Evolutionary conservation across 2,888 invertebrate genomes (phyloP).

Genomic region (Oeneis ivallda): DNA sequence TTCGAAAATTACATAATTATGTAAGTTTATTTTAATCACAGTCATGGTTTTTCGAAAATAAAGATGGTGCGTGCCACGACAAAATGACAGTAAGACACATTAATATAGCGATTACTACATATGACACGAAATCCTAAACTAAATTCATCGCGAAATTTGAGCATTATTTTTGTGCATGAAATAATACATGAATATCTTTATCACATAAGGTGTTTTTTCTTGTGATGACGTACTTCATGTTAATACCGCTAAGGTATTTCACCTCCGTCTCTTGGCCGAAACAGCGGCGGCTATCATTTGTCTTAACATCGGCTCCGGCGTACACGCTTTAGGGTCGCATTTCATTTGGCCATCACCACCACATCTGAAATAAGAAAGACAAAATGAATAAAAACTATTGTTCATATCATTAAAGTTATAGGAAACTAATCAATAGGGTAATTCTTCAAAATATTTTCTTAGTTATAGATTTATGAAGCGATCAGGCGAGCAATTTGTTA

Average conservation of each 20-base stretch:
- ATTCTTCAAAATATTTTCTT: too few relatives aligned
- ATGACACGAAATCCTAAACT: conserved; percentile 80
- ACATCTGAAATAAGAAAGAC: conserved; percentile 84
- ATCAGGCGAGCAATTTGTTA: too few relatives aligned
- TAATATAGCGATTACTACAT: conserved; percentile 70
- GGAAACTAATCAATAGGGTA: neutral
- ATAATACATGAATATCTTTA: conserved; percentile 70
- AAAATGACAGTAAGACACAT: conserved; percentile 64
- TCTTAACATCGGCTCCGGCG: conserved; percentile 93
- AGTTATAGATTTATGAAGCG: too few relatives aligned
- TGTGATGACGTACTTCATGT: conserved; percentile 62
- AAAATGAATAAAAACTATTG: neutral
- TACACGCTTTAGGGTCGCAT: conserved; percentile 94
- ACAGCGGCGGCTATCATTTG: conserved; percentile 94
- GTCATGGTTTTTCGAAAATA: conserved; percentile 68
- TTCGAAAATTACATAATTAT: conserved; percentile 60
- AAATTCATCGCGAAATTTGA: conserved; percentile 77
- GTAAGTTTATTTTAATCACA: conserved; percentile 72
- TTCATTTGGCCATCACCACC: conserved; percentile 96
- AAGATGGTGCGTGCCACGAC: conserved; percentile 73
- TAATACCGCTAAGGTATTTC: conserved; percentile 64
- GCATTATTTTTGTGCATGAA: conserved; percentile 79
- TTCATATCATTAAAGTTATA: neutral
- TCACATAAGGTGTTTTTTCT: conserved; percentile 66
- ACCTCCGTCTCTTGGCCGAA: conserved; percentile 87